Evolutionary conservation across 2,888 invertebrate species (phyloP), one percentile per base, ranked within the genome.

Genomic region (Sicus ferrugineus): DNA sequence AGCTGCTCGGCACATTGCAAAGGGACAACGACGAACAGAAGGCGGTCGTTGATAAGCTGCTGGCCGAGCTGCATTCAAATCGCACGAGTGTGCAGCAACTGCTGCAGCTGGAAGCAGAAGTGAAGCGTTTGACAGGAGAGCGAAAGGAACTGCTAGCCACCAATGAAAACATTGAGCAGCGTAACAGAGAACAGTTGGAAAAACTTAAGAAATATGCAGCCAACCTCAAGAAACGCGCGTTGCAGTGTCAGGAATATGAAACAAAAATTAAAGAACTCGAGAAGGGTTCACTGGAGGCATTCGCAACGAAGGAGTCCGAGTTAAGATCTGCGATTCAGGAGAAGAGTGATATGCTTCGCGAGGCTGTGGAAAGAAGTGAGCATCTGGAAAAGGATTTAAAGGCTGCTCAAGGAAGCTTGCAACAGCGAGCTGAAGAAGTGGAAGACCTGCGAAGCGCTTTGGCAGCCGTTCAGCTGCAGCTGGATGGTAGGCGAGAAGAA

Each of bases 131-230:
- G 82, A 84, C 64, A 77, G 86, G 28, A 77, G 80, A 46, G 84
- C 77, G 78, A 62, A 74, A 75, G 56, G 74, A 75, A 16, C 71
- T 77, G 68, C 77, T 61, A 74, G 71, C 73, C 23, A 70, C 50
- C 9, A 75, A 75, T 1, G 72, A 73, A 1, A 82, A 86, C 16
- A 77, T 90, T 1, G 90, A 91, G 77, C 85, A 80, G 7, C 92
- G 91, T 79, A 89, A 90, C 74, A 91, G 90, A 77, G 90, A 91
- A 64, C 89, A 92, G 72, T 82, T 91, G 67, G 93, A 93, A 69
- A 93, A 93, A 83, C 87, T 93, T 79, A 94, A 93, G 79, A 93
- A 93, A 78, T 89, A 92, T 77, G 93, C 92, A 0, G 88, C 91
- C 0, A 92, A 89, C 78, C 86, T 93, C 11, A 94, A 93, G 81